phyloP scores from a whole-genome alignment of 2,797 vertebrate species.

The Neosalanx taihuensis region DNA sequence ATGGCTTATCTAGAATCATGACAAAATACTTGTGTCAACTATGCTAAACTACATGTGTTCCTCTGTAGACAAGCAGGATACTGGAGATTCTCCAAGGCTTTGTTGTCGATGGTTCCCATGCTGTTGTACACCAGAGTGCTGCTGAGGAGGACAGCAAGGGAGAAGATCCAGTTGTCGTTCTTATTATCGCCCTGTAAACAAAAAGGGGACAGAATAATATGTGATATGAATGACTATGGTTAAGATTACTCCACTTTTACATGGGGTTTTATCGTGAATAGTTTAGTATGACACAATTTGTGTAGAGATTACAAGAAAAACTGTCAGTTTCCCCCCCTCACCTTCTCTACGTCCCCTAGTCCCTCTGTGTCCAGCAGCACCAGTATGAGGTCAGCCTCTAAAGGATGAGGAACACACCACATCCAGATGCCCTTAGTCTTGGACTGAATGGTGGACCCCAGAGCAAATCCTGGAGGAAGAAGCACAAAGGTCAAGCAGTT shows the following conservation, averaged over 20 bases:
- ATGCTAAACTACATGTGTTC: not conserved
- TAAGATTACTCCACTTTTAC: not conserved
- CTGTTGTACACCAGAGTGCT: constrained; percentile 72
- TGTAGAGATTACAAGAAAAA: not conserved
- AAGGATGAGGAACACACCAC: constrained; percentile 63
- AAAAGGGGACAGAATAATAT: constrained; percentile 7
- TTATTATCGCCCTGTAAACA: constrained; percentile 51
- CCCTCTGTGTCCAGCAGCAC: constrained; percentile 68
- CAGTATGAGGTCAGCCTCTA: constrained; percentile 31
- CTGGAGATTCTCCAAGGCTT: constrained; percentile 66
- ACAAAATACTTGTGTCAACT: too few species aligned
- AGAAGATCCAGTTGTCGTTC: constrained; percentile 69
- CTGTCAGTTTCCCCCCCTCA: constrained; percentile 15
- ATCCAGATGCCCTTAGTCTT: constrained; percentile 73
- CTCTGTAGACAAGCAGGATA: constrained; percentile 55
- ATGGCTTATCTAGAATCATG: too few species aligned
- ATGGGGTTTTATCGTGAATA: not conserved
- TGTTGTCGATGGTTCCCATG: constrained; percentile 62
- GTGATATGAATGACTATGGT: not conserved
- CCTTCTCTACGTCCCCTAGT: constrained; percentile 65
- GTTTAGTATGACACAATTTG: not conserved
- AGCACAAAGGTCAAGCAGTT: not conserved
- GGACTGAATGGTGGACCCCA: constrained; percentile 65
- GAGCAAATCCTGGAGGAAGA: constrained; percentile 55
- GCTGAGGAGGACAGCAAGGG: constrained; percentile 61